Evolutionary conservation across 2,888 invertebrate species (phyloP).

Genomic region (Diogma glabrata): DNA sequence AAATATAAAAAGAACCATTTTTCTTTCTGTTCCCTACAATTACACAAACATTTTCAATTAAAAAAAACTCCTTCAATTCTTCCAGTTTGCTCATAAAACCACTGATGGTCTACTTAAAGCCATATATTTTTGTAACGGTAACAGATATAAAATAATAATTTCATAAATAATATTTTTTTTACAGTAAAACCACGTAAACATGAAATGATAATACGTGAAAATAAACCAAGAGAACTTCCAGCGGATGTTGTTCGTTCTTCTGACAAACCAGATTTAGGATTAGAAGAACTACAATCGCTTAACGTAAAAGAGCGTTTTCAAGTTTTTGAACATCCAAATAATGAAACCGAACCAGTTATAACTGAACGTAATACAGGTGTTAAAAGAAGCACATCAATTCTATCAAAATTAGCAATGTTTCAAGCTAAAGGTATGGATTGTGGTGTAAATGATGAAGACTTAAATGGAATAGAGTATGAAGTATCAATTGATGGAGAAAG

Average conservation of each 20-base stretch:
- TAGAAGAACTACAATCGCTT: constrained; percentile 67
- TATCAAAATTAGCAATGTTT: constrained; percentile 65
- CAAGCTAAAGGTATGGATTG: constrained; percentile 74
- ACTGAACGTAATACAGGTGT: constrained; percentile 28
- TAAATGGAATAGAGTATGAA: constrained; percentile 63
- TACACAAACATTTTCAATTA: no score
- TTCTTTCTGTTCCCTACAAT: no score
- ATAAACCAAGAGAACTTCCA: constrained; percentile 78
- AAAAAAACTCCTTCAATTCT: no score
- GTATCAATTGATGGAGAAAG: constrained; percentile 52
- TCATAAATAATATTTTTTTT: constrained; percentile 10
- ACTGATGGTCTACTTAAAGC: no score
- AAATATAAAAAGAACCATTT: no score
- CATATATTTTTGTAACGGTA: not conserved
- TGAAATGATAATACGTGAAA: constrained; percentile 84
- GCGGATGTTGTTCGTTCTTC: constrained; percentile 88
- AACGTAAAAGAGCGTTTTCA: constrained; percentile 79
- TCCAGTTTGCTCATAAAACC: no score
- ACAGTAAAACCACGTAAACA: constrained; percentile 59
- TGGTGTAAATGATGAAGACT: constrained; percentile 64
- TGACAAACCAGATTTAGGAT: constrained; percentile 73
- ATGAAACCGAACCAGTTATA: constrained; percentile 35
- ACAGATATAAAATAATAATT: constrained; percentile 8
- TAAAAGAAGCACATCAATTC: constrained; percentile 59
- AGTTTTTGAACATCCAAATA: constrained; percentile 53